These are phyloP conservation scores for Pitta sordida DNA, from an alignment of 2,113 vertebrate species.

Conservation along the genomic window DNA sequence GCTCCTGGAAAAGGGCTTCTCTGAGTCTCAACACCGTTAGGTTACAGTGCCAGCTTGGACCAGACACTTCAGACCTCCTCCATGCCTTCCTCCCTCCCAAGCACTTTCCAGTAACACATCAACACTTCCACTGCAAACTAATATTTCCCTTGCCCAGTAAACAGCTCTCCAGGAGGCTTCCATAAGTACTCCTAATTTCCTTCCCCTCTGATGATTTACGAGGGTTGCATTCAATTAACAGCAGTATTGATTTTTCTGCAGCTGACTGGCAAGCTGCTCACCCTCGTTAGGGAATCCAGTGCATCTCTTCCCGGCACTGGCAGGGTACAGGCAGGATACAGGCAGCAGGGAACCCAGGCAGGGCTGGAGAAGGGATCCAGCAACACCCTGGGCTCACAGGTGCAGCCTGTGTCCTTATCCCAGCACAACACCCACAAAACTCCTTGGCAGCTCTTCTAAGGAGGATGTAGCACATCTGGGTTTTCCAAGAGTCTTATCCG, in stretches of 20 bases:
- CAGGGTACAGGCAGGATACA: neutral
- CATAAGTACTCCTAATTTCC: slow-evolving; percentile 14
- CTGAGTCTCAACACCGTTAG: rapidly evolving
- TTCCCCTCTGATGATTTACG: slow-evolving; percentile 35
- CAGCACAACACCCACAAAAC: rapidly evolving
- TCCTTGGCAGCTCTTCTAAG: neutral
- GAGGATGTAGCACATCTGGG: neutral
- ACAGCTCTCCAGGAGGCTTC: neutral
- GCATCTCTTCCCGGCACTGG: neutral
- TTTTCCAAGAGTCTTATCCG: neutral
- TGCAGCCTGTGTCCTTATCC: neutral
- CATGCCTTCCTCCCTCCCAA: neutral
- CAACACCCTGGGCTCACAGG: rapidly evolving
- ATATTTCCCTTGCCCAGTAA: neutral
- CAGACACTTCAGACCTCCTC: neutral
- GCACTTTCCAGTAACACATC: neutral
- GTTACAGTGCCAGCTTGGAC: rapidly evolving
- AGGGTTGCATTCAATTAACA: slow-evolving; percentile 61
- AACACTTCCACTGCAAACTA: neutral
- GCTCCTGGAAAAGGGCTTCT: neutral
- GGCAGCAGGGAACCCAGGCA: neutral
- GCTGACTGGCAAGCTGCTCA: slow-evolving; percentile 43
- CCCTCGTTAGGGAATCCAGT: slow-evolving; percentile 2
- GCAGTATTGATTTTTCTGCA: slow-evolving; percentile 31
- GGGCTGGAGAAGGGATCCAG: neutral